Conservation (phyloP, 1,140 invertebrate species). For the Hetaerina americana region DNA sequence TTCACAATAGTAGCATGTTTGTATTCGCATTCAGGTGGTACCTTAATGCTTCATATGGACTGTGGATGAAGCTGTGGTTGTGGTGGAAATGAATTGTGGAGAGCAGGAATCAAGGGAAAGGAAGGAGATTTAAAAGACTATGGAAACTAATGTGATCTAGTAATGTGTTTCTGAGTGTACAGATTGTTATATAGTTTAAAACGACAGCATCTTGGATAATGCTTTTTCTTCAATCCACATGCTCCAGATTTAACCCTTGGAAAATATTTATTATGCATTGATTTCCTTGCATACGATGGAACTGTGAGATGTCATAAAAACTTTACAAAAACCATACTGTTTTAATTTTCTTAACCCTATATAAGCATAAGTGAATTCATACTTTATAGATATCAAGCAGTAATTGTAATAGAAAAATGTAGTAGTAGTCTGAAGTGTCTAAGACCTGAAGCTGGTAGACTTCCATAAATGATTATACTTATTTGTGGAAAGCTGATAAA, state of each 20-base stretch:
- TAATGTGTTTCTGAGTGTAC: neutral
- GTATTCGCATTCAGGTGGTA: neutral
- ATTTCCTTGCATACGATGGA: neutral
- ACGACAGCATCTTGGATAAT: neutral
- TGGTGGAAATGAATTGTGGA: neutral
- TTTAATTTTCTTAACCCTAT: too few species aligned
- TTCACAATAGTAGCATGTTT: neutral
- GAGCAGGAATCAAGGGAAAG: neutral
- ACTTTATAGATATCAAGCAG: too few species aligned
- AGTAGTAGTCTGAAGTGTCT: too few species aligned
- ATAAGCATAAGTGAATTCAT: too few species aligned
- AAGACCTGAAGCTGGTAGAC: too few species aligned
- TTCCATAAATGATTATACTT: too few species aligned
- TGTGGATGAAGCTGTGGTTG: neutral
- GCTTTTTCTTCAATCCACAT: neutral
- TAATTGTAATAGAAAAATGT: too few species aligned
- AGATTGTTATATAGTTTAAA: constrained; percentile 1
- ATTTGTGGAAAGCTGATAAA: too few species aligned
- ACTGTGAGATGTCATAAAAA: neutral
- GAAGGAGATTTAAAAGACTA: neutral
- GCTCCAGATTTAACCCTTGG: neutral
- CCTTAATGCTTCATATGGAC: neutral
- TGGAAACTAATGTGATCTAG: neutral
- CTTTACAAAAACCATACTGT: constrained; percentile 1
- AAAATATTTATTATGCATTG: constrained; percentile 1